Evolutionary conservation across 2,113 vertebrate species (phyloP).

Genomic region (Eudyptes chrysolophus): DNA sequence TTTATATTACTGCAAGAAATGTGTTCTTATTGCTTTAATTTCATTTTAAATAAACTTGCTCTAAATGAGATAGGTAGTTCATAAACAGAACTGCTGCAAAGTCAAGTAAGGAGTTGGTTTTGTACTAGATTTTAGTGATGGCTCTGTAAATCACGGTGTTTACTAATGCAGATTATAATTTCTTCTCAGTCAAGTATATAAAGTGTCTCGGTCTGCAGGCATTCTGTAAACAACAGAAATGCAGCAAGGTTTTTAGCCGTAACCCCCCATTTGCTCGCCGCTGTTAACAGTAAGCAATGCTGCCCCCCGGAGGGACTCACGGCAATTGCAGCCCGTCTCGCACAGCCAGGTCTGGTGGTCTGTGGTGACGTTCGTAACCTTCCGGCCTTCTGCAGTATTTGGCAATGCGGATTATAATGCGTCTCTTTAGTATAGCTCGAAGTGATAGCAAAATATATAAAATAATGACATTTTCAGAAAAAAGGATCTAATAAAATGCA

Average conservation of each 20-base stretch:
- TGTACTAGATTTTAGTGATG: neutral
- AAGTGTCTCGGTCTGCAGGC: neutral
- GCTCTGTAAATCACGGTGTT: neutral
- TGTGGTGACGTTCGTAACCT: too few relatives aligned
- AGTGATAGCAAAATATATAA: neutral
- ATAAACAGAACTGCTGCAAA: neutral
- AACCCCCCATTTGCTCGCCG: neutral
- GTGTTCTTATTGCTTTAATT: neutral
- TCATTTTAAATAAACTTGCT: neutral
- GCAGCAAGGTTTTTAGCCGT: neutral
- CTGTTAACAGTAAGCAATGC: conserved; percentile 31
- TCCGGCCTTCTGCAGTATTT: neutral
- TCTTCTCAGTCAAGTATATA: neutral
- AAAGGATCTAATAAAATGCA: neutral
- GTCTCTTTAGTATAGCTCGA: neutral
- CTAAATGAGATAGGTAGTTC: neutral
- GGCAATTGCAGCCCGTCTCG: neutral
- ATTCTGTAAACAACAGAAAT: neutral
- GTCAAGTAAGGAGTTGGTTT: neutral
- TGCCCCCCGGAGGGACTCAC: conserved; percentile 61
- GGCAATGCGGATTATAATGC: neutral
- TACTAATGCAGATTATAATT: neutral
- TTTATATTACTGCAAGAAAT: neutral
- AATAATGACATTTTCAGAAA: neutral
- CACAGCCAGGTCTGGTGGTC: neutral